Conservation (phyloP, 2,113 vertebrate species). For the Recurvirostra avosetta region DNA sequence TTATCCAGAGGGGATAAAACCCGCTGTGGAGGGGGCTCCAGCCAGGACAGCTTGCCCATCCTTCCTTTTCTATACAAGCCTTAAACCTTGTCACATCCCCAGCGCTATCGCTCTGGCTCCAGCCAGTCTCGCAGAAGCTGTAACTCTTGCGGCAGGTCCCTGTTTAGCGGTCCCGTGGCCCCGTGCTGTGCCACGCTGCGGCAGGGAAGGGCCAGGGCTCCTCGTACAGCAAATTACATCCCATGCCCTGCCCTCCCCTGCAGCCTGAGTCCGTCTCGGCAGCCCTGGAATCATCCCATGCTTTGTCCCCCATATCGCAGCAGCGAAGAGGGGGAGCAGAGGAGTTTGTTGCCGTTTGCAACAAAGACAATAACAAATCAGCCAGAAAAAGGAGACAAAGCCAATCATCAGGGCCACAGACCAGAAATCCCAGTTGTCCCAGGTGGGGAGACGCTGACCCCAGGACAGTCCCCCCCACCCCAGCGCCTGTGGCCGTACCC, state of each 20-base stretch:
- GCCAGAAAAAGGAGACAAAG: neutral
- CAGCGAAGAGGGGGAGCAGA: neutral
- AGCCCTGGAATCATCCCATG: neutral
- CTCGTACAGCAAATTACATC: rapidly evolving
- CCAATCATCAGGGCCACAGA: neutral
- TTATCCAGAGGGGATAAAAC: neutral
- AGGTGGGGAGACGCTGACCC: neutral
- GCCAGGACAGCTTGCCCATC: neutral
- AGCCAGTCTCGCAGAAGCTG: neutral
- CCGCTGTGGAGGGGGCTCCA: neutral
- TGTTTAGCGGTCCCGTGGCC: neutral
- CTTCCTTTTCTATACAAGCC: neutral
- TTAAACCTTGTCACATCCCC: too few relatives aligned
- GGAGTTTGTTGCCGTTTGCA: neutral
- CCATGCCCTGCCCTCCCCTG: neutral
- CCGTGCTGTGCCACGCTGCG: rapidly evolving
- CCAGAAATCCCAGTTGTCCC: too few relatives aligned
- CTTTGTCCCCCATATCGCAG: neutral
- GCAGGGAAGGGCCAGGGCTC: neutral
- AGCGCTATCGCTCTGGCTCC: rapidly evolving
- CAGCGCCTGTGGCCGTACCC: rapidly evolving
- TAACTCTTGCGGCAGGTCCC: neutral
- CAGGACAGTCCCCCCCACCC: neutral
- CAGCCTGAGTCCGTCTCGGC: neutral
- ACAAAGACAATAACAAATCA: neutral